A percentile compares a stretch with the other conserved stretches of the same genome.
These are phyloP conservation scores for Sylvietta virens DNA, from an alignment of 2,113 vertebrate genomes.

Conservation along the genomic window DNA sequence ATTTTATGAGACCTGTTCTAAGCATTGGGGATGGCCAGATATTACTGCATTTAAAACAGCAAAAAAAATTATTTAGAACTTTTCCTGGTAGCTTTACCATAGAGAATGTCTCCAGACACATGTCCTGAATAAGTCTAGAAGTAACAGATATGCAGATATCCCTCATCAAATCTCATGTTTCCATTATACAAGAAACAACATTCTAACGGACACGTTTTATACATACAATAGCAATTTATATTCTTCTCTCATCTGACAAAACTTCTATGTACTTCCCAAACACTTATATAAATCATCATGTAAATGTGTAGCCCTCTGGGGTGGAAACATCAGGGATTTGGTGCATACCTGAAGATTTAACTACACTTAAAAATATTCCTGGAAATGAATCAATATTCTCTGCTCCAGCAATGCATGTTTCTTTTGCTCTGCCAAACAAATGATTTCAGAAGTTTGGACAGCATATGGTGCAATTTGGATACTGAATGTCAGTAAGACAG, in stretches of 20 bases:
- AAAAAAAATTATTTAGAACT: background rate
- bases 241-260: background rate
- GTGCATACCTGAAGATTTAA: constrained; percentile 27
- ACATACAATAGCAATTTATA: background rate
- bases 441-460: constrained; percentile 10
- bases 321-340: background rate
- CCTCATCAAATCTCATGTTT: background rate
- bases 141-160: background rate
- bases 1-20: background rate
- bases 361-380: constrained; percentile 1
- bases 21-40: background rate
- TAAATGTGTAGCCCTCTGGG: background rate
- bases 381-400: background rate
- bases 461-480: background rate
- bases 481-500: background rate
- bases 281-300: constrained; percentile 20
- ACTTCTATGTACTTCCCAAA: constrained; percentile 9
- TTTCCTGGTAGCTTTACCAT: background rate
- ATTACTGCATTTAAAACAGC: background rate
- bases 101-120: background rate
- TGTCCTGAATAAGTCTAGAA: background rate
- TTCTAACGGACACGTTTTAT: background rate
- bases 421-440: constrained; percentile 14
- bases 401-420: background rate
- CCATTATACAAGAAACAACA: background rate